Conservation (phyloP, 1,140 invertebrate species). For the Helicorthomorpha holstii region DNA sequence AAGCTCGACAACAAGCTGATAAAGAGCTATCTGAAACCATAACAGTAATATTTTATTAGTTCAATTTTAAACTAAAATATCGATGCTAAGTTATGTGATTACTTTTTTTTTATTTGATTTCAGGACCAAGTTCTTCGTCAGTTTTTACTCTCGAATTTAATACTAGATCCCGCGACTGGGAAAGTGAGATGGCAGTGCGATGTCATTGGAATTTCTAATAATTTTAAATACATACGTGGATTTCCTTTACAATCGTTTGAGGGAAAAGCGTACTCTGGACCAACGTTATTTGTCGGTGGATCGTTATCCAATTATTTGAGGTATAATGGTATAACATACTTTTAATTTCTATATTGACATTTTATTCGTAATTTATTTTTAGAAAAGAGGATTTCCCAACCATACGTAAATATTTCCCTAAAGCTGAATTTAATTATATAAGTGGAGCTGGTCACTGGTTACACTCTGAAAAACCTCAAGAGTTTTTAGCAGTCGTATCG, state of each 20-base stretch:
- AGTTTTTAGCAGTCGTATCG: too few species aligned
- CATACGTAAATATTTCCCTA: slow-evolving; percentile 58
- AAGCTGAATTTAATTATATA: slow-evolving; percentile 51
- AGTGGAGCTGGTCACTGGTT: slow-evolving; percentile 76
- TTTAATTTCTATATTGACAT: slow-evolving; percentile 10
- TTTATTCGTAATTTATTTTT: slow-evolving; percentile 21
- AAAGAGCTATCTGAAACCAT: slow-evolving; percentile 29
- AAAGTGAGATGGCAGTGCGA: slow-evolving; percentile 53
- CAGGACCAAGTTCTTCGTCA: slow-evolving; percentile 33
- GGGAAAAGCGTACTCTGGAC: slow-evolving; percentile 50
- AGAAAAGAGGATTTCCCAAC: slow-evolving; percentile 43
- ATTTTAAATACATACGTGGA: slow-evolving; percentile 16
- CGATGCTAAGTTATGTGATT: background rate
- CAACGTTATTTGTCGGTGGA: slow-evolving; percentile 67
- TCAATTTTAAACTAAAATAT: background rate
- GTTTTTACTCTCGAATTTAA: slow-evolving; percentile 63
- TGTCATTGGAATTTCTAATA: slow-evolving; percentile 44
- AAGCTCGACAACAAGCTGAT: slow-evolving; percentile 41
- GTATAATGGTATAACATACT: slow-evolving; percentile 29
- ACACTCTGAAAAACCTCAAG: slow-evolving; percentile 68
- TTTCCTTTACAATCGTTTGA: slow-evolving; percentile 38
- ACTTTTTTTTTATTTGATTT: slow-evolving; percentile 9
- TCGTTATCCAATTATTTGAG: slow-evolving; percentile 55
- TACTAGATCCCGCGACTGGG: slow-evolving; percentile 40
- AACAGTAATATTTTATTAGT: slow-evolving; percentile 20